Evolutionary conservation across 35 echinoderm and acorn worm genomes (phyloP).

Genomic region (Holothuria glaberrima): DNA sequence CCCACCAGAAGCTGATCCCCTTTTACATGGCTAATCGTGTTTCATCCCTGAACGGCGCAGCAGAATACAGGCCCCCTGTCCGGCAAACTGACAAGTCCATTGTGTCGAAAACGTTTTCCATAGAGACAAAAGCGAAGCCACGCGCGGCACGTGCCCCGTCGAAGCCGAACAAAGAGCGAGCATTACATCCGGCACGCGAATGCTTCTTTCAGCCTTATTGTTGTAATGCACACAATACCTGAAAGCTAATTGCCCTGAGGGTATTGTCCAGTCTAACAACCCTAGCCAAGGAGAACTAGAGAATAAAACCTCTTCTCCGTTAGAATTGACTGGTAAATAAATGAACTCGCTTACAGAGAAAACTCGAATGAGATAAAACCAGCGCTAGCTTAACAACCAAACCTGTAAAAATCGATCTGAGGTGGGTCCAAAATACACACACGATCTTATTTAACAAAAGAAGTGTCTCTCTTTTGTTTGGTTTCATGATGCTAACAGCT

Average conservation of each 20-base stretch:
- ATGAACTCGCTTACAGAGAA: not conserved
- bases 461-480: slow-evolving; percentile 38
- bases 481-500: slow-evolving; percentile 13
- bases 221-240: slow-evolving; percentile 39
- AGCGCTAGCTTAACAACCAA: not conserved
- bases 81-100: slow-evolving; percentile 33
- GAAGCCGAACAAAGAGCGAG: slow-evolving; percentile 4
- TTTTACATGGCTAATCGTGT: slow-evolving; percentile 30
- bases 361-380: not conserved
- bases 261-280: slow-evolving; percentile 6
- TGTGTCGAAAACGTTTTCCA: slow-evolving; percentile 36
- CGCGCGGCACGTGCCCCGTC: slow-evolving; percentile 6
- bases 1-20: not conserved
- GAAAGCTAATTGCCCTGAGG: slow-evolving; percentile 34
- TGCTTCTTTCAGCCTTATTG: not conserved
- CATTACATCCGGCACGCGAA: slow-evolving; percentile 28
- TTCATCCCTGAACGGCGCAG: slow-evolving; percentile 10
- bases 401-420: slow-evolving; percentile 36
- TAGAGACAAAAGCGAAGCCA: slow-evolving; percentile 1
- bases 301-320: not conserved
- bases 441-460: slow-evolving; percentile 30
- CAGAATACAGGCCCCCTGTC: slow-evolving; percentile 11
- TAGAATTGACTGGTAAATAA: not conserved
- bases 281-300: no score
- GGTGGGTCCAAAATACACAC: slow-evolving; percentile 25